A percentile compares a stretch with the other conserved stretches of the same genome.
phyloP scores from a whole-genome alignment of 2,113 vertebrate species.

The Nestor notabilis region DNA sequence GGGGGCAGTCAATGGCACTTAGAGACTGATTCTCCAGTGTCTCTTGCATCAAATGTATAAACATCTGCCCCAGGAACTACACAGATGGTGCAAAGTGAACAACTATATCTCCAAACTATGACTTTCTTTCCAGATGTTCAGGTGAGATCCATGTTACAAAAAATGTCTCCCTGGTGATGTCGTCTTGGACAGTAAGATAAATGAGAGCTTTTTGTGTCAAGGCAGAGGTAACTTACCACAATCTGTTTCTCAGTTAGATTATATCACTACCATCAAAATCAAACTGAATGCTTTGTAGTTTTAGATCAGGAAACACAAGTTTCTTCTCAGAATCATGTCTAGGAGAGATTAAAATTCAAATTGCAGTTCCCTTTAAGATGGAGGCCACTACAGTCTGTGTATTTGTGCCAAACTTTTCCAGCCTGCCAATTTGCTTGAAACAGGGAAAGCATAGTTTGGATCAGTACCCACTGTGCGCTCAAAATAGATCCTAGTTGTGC shows the following conservation, averaged over 20 bases:
- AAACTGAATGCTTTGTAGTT: not conserved
- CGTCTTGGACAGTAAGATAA: not conserved
- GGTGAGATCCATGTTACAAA: not conserved
- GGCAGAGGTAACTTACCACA: not conserved
- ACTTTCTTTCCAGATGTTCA: not conserved
- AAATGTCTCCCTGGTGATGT: not conserved
- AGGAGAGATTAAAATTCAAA: not conserved
- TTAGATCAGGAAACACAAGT: not conserved
- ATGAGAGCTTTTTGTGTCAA: not conserved
- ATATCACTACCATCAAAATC: not conserved
- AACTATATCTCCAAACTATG: fast-evolving
- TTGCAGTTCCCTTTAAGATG: not conserved
- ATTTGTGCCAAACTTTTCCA: not conserved
- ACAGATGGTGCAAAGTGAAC: not conserved
- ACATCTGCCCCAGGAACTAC: not conserved
- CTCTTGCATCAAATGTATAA: not conserved
- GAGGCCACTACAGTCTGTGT: not conserved
- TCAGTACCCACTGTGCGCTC: not conserved
- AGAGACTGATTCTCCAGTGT: not conserved
- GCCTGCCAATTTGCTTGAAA: conserved; percentile 1
- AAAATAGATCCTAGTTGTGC: conserved; percentile 25
- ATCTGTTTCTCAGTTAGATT: not conserved
- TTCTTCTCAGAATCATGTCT: not conserved
- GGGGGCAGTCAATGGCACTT: fast-evolving
- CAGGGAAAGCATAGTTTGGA: not conserved